Base-by-base conservation (phyloP, 2,888 invertebrate genomes). In the Suillia variegata region DNA sequence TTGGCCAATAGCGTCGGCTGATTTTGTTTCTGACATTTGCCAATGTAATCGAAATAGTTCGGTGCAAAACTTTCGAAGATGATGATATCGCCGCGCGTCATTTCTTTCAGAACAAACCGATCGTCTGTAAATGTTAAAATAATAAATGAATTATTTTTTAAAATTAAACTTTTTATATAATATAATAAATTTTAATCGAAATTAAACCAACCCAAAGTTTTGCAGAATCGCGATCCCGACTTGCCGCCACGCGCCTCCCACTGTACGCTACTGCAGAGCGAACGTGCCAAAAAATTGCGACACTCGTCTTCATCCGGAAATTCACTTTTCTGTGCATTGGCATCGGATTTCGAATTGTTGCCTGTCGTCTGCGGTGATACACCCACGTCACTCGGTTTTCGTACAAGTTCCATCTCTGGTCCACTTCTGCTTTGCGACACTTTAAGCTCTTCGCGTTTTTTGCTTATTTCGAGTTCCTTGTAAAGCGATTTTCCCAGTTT, bases 161-260 rank as follows among this genome's bases (percentile, higher is more conserved):
- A 12, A 2, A 15, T 26, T 24, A 12, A 48, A 48, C 18, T 48
- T n/a, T n/a, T n/a, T n/a, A n/a, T n/a, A n/a, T n/a, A n/a, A n/a
- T n/a, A n/a, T 45, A 5, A 45, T n/a, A n/a, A 51, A 49, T 47
- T 58, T 5, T 6, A 26, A 10, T 26, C 6, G 26, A 26, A 26
- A 26, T 26, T 22, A 10, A 10, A 21, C 64, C 51, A 59, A 90
- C 92, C 94, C 81, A 88, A 86, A 38, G 96, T 97, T 84, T 98
- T 98, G 77, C 94, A 93, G 84, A 99, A 99, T 31, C 91, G 88
- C 6, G 96, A 97, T 1, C 98, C 98, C 1, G 98, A 98, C 83
- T 99, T 99, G 31, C 99, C 99, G 3, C 98, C 99, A 66, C 91
- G 86, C 0, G 98, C 96, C 50, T 92, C 92, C 97, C 97, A 98